Conservation (phyloP, 2,113 vertebrate genomes). For the Ailuropoda melanoleuca region DNA sequence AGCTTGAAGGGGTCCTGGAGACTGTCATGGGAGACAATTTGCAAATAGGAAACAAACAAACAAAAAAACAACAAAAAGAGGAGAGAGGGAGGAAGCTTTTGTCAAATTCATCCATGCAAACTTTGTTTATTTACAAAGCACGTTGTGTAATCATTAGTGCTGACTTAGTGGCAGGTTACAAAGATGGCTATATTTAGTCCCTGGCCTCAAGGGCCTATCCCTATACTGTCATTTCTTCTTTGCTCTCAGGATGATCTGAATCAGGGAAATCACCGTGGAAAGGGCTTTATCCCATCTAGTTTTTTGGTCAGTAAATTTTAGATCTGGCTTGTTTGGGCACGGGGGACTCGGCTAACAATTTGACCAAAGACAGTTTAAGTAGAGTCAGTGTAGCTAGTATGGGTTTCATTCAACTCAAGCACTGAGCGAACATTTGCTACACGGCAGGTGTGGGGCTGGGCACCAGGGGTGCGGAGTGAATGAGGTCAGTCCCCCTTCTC, state of each 20-base stretch:
- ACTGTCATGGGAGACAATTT: not conserved
- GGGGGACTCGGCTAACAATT: not conserved
- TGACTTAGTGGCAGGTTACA: not conserved
- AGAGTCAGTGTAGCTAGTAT: too few relatives aligned
- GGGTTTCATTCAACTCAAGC: not conserved
- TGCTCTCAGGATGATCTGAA: not conserved
- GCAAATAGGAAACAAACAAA: not conserved
- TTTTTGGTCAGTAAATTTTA: not conserved
- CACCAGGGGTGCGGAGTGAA: not conserved
- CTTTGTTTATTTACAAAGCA: not conserved
- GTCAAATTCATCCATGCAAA: not conserved
- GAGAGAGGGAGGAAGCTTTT: not conserved
- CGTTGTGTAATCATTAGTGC: not conserved
- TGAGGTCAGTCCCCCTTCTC: not conserved
- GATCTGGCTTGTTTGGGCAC: not conserved
- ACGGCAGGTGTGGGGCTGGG: fast-evolving
- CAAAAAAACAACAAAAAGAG: too few relatives aligned
- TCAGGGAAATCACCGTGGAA: not conserved
- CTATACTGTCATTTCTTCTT: not conserved
- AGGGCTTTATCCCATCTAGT: not conserved
- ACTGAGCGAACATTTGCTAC: not conserved
- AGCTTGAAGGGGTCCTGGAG: not conserved
- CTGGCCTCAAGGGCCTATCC: not conserved
- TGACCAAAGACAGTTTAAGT: not conserved
- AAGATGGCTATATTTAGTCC: not conserved